Conservation (phyloP, 2,797 vertebrate genomes). For the Helostoma temminkii region DNA sequence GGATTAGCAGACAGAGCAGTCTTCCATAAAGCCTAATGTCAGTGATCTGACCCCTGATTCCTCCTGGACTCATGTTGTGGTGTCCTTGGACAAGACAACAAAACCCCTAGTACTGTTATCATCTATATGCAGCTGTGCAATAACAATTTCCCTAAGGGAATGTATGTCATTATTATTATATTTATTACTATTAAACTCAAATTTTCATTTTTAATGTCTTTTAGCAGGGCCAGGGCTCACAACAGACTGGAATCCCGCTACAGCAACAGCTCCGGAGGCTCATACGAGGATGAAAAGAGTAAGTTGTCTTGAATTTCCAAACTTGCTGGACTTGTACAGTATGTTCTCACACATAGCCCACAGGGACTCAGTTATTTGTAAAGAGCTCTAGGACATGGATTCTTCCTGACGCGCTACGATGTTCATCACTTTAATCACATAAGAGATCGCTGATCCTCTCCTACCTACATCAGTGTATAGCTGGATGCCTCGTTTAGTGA, state of each 20-base stretch:
- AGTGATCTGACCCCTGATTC: too few relatives aligned
- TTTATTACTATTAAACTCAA: too few relatives aligned
- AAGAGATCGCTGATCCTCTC: not conserved
- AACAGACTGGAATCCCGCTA: constrained; percentile 97
- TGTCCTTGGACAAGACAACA: too few relatives aligned
- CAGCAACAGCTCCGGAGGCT: constrained; percentile 98
- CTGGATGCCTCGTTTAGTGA: not conserved
- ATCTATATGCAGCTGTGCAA: too few relatives aligned
- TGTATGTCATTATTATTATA: too few relatives aligned
- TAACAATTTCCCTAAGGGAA: too few relatives aligned
- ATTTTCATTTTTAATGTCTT: constrained; percentile 23
- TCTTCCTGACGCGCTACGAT: constrained; percentile 32
- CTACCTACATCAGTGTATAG: not conserved
- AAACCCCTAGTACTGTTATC: too few relatives aligned
- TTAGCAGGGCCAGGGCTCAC: constrained; percentile 91
- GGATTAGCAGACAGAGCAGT: too few relatives aligned
- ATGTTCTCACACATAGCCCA: constrained; percentile 13
- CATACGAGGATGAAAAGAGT: constrained; percentile 99
- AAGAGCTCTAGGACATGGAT: constrained; percentile 33
- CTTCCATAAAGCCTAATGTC: too few relatives aligned
- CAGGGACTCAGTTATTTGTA: constrained; percentile 18
- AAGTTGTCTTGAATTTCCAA: constrained; percentile 69
- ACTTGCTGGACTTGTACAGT: not conserved
- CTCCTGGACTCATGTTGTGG: too few relatives aligned
- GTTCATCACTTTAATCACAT: not conserved